Conservation (phyloP, 2,888 invertebrate species). For the Dryobotodes eremita region DNA sequence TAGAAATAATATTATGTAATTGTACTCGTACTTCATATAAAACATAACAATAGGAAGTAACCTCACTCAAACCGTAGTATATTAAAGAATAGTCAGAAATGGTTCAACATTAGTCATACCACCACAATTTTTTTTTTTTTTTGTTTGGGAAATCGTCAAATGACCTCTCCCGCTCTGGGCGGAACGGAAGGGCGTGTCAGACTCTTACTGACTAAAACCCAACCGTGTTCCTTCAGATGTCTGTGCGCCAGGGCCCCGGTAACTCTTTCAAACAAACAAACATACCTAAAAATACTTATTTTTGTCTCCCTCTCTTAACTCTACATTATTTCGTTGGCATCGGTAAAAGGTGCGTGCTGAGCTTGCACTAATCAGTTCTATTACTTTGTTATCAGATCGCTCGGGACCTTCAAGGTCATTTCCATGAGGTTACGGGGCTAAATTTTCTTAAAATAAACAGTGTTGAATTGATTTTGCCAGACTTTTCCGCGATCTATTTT, state of each 20-base stretch:
- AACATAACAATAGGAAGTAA: background rate
- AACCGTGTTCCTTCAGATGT: too few relatives aligned
- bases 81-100: background rate
- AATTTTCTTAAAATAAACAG: background rate
- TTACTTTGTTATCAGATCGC: constrained; percentile 45
- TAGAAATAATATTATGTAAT: background rate
- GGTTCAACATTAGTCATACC: background rate
- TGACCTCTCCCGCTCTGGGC: too few relatives aligned
- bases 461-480: too few relatives aligned
- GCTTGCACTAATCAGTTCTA: constrained; percentile 16
- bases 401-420: constrained; percentile 33
- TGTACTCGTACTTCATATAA: background rate
- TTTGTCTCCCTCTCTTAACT: background rate
- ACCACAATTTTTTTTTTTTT: too few relatives aligned
- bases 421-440: constrained; percentile 2
- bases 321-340: background rate
- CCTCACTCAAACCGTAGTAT: background rate
- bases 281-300: background rate
- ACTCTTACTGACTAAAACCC: too few relatives aligned
- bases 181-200: too few relatives aligned
- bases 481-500: background rate
- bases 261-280: too few relatives aligned
- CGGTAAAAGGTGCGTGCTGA: constrained; percentile 36
- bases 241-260: too few relatives aligned
- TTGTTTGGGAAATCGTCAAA: too few relatives aligned